These are phyloP conservation scores for Clarias fuscus DNA, from an alignment of 2,797 vertebrate genomes.

Conservation along the genomic window DNA sequence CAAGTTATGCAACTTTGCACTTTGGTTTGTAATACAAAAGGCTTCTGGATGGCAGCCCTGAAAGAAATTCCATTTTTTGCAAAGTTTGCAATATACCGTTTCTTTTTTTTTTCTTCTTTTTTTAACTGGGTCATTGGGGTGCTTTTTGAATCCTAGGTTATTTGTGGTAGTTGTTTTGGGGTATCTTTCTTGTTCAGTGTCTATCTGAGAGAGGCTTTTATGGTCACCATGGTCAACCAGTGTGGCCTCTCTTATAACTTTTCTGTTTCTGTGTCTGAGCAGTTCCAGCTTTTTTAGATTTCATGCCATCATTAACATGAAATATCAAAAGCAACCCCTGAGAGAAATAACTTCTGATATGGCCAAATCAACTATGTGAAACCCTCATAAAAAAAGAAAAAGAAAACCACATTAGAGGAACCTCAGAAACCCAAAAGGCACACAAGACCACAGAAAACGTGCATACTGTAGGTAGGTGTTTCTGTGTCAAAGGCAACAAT, in stretches of 20 bases:
- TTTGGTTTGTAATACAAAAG: not conserved
- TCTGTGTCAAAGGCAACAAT: not conserved
- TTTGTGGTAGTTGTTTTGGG: not conserved
- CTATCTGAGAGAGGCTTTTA: not conserved
- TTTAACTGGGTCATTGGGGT: conserved; percentile 6
- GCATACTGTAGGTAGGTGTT: not conserved
- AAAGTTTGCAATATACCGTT: not conserved
- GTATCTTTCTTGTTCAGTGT: not conserved
- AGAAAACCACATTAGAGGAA: not conserved
- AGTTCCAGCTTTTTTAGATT: too few relatives aligned
- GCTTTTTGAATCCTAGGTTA: not conserved
- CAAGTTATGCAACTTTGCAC: not conserved
- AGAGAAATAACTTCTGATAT: not conserved
- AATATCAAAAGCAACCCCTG: not conserved
- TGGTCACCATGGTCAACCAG: not conserved
- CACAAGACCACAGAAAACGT: not conserved
- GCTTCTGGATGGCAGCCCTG: not conserved
- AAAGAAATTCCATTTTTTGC: not conserved
- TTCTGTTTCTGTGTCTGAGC: not conserved
- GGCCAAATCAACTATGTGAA: not conserved
- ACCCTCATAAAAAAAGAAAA: too few relatives aligned
- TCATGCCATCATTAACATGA: not conserved
- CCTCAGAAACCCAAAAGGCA: not conserved
- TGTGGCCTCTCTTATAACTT: not conserved
- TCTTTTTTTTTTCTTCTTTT: not conserved